Evolutionary conservation across 2,113 vertebrate species (phyloP).

Genomic region (Campylomormyrus numenius): DNA sequence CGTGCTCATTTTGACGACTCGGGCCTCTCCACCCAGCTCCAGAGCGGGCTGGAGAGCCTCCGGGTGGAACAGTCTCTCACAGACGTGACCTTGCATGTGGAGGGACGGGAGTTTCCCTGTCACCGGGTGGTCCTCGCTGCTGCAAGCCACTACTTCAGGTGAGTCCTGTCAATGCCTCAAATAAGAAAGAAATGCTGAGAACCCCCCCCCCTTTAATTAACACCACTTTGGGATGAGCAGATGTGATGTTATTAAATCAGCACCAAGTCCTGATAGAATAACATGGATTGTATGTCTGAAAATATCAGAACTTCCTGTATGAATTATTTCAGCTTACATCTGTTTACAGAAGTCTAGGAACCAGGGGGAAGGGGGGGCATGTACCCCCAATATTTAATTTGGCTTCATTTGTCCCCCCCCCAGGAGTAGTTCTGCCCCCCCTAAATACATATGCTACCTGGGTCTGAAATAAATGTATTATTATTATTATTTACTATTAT

Average conservation of each 20-base stretch:
- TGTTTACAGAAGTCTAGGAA: neutral
- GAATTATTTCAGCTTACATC: neutral
- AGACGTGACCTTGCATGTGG: constrained; percentile 77
- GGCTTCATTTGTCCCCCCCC: too few species aligned
- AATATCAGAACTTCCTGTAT: neutral
- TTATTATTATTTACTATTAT: too few species aligned
- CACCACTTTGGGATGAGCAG: neutral
- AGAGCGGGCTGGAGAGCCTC: constrained; percentile 80
- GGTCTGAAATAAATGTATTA: too few species aligned
- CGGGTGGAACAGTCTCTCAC: constrained; percentile 81
- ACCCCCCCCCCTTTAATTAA: neutral
- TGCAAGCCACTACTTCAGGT: constrained; percentile 97
- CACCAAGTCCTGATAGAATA: neutral
- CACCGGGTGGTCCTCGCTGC: constrained; percentile 88
- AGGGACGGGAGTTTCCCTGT: constrained; percentile 78
- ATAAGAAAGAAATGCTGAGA: neutral
- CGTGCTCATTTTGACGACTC: constrained; percentile 67
- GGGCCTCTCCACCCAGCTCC: constrained; percentile 75
- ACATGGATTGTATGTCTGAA: neutral
- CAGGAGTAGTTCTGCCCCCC: too few species aligned
- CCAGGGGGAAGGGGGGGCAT: neutral
- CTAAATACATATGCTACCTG: too few species aligned
- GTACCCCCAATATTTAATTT: too few species aligned
- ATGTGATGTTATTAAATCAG: neutral
- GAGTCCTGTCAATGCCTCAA: neutral